A percentile compares a stretch with the other conserved stretches of the same genome.
phyloP scores from a whole-genome alignment of 2,797 vertebrate species.

The Pseudochirops corinnae region DNA sequence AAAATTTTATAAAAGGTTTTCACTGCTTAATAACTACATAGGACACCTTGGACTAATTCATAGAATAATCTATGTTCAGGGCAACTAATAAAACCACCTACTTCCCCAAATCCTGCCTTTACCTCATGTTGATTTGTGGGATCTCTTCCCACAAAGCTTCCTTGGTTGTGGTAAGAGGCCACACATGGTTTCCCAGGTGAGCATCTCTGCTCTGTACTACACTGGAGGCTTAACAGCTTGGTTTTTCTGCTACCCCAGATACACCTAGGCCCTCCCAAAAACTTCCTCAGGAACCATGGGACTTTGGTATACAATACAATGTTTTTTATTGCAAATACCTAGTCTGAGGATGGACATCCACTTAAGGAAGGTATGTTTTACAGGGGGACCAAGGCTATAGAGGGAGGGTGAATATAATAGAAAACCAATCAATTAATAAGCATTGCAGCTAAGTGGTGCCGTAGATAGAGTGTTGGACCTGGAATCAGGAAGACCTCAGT shows the following conservation, averaged over 20 bases:
- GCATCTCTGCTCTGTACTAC: not conserved
- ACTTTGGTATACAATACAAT: not conserved
- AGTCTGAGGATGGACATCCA: not conserved
- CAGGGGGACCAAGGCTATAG: not conserved
- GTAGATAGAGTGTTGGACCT: not conserved
- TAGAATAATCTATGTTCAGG: slow-evolving; percentile 15
- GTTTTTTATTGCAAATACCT: not conserved
- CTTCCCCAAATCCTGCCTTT: slow-evolving; percentile 25
- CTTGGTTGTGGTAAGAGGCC: not conserved
- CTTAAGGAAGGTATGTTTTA: not conserved
- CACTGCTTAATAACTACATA: slow-evolving; percentile 26
- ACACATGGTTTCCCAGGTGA: not conserved
- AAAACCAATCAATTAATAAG: not conserved
- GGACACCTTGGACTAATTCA: slow-evolving; percentile 2
- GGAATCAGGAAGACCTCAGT: not conserved
- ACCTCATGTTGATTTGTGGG: not conserved
- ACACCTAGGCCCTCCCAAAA: not conserved
- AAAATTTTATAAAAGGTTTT: slow-evolving; percentile 59
- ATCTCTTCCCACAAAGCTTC: not conserved
- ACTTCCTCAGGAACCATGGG: not conserved
- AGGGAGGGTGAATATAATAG: not conserved
- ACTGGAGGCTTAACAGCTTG: not conserved
- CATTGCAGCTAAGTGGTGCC: not conserved
- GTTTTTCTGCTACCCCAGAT: not conserved
- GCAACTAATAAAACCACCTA: slow-evolving; percentile 35